Percentiles rank a stretch among this genome's conserved stretches.
phyloP scores from a whole-genome alignment of 2,113 vertebrate genomes.

The Grammomys surdaster region DNA sequence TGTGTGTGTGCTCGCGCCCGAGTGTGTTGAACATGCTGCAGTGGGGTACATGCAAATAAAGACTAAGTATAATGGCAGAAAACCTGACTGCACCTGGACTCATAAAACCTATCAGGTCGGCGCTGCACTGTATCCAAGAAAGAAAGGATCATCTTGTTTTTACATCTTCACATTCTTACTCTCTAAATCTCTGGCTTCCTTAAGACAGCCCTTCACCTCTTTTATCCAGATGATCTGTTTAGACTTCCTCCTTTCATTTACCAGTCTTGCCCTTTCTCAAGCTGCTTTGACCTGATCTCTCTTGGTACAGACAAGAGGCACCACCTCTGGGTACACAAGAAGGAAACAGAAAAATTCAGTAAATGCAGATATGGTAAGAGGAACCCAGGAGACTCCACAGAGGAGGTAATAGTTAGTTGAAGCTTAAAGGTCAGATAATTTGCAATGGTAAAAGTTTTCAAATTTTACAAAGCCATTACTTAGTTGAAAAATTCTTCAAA shows the following conservation, averaged over 20 bases:
- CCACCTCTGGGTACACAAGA: not conserved
- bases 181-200: not conserved
- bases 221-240: not conserved
- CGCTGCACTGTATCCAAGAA: not conserved
- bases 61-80: not conserved
- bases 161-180: not conserved
- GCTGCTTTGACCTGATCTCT: not conserved
- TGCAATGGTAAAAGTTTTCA: not conserved
- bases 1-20: not conserved
- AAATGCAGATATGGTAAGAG: not conserved
- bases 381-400: not conserved
- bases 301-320: not conserved
- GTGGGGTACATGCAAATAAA: not conserved
- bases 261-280: not conserved
- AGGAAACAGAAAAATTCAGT: not conserved
- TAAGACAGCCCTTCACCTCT: not conserved
- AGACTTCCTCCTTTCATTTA: not conserved
- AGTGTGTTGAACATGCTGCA: not conserved
- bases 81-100: not conserved
- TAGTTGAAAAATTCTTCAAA: conserved; percentile 25
- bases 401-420: not conserved
- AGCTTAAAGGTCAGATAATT: not conserved
- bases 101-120: not conserved
- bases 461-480: not conserved
- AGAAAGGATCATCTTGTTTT: not conserved